Conservation (phyloP, 2,888 invertebrate species). For the Sminthurinus aureus region DNA sequence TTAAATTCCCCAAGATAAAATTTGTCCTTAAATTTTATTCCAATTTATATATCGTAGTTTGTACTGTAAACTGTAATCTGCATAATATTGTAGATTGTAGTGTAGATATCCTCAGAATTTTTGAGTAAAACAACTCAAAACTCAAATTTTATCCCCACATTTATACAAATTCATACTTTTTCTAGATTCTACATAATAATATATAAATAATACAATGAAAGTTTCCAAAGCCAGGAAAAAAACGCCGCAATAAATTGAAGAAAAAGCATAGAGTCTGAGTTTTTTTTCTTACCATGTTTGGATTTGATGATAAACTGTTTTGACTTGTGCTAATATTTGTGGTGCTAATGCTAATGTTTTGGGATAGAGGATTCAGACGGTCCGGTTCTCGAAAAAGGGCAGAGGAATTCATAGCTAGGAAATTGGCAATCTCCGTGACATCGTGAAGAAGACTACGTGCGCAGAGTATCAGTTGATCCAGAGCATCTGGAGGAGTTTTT, state of each 20-base stretch:
- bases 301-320: neutral
- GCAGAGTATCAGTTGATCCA: conserved; percentile 88
- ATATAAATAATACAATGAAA: neutral
- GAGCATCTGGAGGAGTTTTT: conserved; percentile 71
- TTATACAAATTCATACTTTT: too few species aligned
- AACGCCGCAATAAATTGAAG: neutral
- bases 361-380: neutral
- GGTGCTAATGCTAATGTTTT: neutral
- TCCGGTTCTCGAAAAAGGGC: conserved; percentile 44
- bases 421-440: conserved; percentile 81
- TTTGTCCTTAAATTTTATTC: neutral
- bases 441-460: conserved; percentile 87
- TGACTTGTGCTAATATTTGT: neutral
- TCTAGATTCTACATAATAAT: neutral
- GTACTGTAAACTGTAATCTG: too few species aligned
- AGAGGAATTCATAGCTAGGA: conserved; percentile 54
- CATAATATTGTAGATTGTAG: too few species aligned
- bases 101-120: too few species aligned
- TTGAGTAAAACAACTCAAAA: neutral
- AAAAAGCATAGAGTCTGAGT: too few species aligned
- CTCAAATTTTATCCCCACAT: neutral
- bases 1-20: neutral
- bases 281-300: neutral
- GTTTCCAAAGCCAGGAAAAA: neutral
- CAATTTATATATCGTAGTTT: neutral